phyloP scores from a whole-genome alignment of 2,113 vertebrate genomes.

The Neoarius graeffei region DNA sequence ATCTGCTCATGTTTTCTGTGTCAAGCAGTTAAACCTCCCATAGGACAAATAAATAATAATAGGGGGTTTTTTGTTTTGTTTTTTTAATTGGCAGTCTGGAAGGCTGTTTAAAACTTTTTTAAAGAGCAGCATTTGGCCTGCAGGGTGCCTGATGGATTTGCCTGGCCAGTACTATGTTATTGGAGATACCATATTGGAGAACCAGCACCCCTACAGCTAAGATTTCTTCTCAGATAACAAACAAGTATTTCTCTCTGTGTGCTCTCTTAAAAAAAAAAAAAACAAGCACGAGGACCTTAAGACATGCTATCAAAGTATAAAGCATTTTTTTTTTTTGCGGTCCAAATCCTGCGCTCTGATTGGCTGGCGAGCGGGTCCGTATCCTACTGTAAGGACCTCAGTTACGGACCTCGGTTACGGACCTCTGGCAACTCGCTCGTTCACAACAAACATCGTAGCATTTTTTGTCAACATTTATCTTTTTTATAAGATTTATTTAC shows the following conservation, averaged over 20 bases:
- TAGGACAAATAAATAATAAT: neutral
- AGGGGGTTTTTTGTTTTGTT: too few species aligned
- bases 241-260: slow-evolving; percentile 35
- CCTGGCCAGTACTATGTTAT: neutral
- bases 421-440: too few species aligned
- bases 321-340: too few species aligned
- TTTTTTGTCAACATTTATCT: too few species aligned
- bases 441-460: too few species aligned
- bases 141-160: neutral
- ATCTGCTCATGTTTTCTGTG: neutral
- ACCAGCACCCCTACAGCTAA: slow-evolving; percentile 13
- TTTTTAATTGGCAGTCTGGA: neutral
- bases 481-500: too few species aligned
- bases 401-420: too few species aligned
- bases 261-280: neutral
- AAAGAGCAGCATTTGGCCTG: neutral
- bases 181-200: slow-evolving; percentile 2
- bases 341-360: too few species aligned
- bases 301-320: neutral
- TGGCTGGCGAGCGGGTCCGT: too few species aligned
- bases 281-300: neutral
- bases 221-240: slow-evolving; percentile 34
- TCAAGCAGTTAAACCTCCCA: neutral
- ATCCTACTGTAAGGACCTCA: too few species aligned
- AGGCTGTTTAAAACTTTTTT: neutral